These are phyloP conservation scores for Chaetodon trifasciatus DNA, from an alignment of 2,797 vertebrate genomes.

Conservation along the genomic window DNA sequence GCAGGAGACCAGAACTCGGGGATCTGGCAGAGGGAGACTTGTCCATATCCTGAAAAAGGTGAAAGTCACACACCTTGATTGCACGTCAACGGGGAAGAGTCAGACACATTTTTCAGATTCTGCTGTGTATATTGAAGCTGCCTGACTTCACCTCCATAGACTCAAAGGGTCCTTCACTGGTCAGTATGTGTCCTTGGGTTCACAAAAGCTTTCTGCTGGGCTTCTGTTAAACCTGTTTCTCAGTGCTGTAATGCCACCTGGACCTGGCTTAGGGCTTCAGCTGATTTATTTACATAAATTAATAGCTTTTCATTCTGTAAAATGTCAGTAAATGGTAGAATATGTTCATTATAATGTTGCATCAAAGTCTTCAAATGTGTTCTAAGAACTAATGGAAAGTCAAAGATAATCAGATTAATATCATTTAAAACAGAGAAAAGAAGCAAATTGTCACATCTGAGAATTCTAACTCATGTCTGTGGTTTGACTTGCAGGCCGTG, in stretches of 20 bases:
- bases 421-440: neutral
- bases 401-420: neutral
- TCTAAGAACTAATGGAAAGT: neutral
- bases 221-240: no score
- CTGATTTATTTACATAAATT: no score
- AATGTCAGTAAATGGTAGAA: neutral
- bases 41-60: constrained; percentile 69
- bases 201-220: no score
- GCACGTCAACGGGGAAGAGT: neutral
- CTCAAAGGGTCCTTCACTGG: no score
- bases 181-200: no score
- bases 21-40: constrained; percentile 21
- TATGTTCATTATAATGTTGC: no score
- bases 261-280: no score
- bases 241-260: no score
- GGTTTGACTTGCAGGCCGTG: constrained; percentile 62
- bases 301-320: neutral
- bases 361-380: neutral
- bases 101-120: neutral
- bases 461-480: neutral
- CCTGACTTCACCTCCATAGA: no score
- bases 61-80: neutral
- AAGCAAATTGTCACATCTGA: no score
- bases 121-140: neutral
- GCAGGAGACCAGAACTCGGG: neutral